Evolutionary conservation across 1,140 invertebrate genomes (phyloP).

Genomic region (Drosophila truncata): DNA sequence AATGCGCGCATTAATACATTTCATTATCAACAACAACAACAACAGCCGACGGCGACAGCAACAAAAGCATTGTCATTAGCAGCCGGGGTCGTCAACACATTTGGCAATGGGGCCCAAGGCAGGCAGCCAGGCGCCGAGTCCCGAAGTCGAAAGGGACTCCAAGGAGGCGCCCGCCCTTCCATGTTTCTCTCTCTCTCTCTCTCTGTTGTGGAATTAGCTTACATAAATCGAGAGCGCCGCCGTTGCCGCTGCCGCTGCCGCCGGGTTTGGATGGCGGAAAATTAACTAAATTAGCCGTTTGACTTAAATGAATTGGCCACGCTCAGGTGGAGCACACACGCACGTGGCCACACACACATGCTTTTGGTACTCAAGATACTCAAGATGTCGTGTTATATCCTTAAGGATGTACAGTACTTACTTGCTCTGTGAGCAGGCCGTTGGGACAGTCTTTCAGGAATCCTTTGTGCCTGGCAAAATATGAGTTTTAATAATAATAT

Average conservation of each 20-base stretch:
- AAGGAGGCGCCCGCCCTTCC: background rate
- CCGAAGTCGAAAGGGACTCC: background rate
- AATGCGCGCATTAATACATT: constrained; percentile 75
- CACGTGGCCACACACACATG: constrained; percentile 1
- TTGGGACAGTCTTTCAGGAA: constrained; percentile 97
- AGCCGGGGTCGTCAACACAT: constrained; percentile 55
- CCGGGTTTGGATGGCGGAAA: constrained; percentile 25
- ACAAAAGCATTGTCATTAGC: constrained; percentile 43
- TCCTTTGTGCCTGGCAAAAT: constrained; percentile 96
- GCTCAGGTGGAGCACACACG: constrained; percentile 32
- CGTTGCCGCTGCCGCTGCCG: background rate
- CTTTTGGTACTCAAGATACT: background rate
- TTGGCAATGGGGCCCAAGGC: constrained; percentile 12
- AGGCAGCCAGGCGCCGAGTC: background rate
- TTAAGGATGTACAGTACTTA: constrained; percentile 85
- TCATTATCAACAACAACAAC: constrained; percentile 58
- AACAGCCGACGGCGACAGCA: constrained; percentile 54
- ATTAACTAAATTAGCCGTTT: constrained; percentile 75
- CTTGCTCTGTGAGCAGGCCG: constrained; percentile 96
- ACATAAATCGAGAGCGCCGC: constrained; percentile 55
- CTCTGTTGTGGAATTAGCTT: constrained; percentile 51
- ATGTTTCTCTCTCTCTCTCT: constrained; percentile 18
- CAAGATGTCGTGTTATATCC: background rate
- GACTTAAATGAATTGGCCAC: constrained; percentile 71
- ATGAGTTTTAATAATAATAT: too few relatives aligned